A percentile compares a stretch with the other conserved stretches of the same genome.
These are phyloP conservation scores for Vesta saturnalis DNA, from an alignment of 2,888 invertebrate genomes.

Conservation along the genomic window DNA sequence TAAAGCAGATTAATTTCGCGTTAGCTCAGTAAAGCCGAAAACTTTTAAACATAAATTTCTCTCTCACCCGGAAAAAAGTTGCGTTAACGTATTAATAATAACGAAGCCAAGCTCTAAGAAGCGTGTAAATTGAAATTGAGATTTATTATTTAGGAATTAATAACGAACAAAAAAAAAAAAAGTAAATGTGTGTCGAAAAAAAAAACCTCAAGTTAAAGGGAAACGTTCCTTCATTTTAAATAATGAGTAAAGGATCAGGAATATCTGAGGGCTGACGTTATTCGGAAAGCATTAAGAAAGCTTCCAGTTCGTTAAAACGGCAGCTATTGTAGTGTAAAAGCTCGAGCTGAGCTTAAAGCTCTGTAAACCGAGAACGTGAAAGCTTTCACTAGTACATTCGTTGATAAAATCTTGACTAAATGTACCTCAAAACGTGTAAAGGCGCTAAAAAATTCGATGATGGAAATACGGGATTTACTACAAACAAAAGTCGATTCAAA, in stretches of 20 bases:
- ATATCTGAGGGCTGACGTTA: constrained; percentile 17
- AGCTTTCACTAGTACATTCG: constrained; percentile 26
- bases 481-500: no score
- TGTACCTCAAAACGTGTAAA: constrained; percentile 12
- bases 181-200: background rate
- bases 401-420: constrained; percentile 17
- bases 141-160: constrained; percentile 24
- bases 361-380: constrained; percentile 36
- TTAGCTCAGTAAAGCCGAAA: background rate
- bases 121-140: constrained; percentile 26
- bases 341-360: constrained; percentile 26
- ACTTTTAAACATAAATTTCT: constrained; percentile 27
- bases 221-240: constrained; percentile 17
- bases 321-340: constrained; percentile 39
- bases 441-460: background rate
- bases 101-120: constrained; percentile 21
- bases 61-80: constrained; percentile 22
- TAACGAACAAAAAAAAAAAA: constrained; percentile 14
- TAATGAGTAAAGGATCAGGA: constrained; percentile 14
- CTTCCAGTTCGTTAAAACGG: constrained; percentile 36
- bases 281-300: constrained; percentile 28
- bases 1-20: constrained; percentile 9
- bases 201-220: background rate
- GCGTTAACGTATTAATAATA: constrained; percentile 36
- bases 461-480: no score